These are phyloP conservation scores for Piprites chloris DNA, from an alignment of 2,113 vertebrate species.

Conservation along the genomic window DNA sequence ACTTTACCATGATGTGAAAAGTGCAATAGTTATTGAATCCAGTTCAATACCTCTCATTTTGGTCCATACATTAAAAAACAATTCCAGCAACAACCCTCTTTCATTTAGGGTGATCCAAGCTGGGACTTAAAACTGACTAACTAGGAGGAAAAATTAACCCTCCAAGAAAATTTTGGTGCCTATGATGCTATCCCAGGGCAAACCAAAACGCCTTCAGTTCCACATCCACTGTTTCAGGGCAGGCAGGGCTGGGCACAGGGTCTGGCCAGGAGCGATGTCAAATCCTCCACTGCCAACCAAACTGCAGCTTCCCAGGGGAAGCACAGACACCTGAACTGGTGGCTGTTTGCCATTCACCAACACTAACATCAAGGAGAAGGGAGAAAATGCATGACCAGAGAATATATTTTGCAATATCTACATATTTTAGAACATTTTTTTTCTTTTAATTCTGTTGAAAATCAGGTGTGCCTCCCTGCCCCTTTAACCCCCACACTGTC, in stretches of 20 bases:
- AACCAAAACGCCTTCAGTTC: not conserved
- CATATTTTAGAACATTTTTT: not conserved
- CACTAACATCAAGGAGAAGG: not conserved
- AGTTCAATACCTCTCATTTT: not conserved
- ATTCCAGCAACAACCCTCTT: not conserved
- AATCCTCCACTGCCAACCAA: not conserved
- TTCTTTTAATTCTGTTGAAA: not conserved
- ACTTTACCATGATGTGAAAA: not conserved
- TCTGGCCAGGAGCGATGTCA: rapidly evolving
- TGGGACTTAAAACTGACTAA: not conserved
- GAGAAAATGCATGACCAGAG: not conserved
- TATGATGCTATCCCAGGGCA: not conserved
- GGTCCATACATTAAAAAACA: not conserved
- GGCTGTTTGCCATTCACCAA: not conserved
- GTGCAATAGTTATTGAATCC: not conserved
- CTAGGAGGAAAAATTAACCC: not conserved
- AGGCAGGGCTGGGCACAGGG: not conserved
- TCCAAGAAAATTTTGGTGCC: not conserved
- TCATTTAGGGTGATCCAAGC: not conserved
- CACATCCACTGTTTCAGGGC: not conserved
- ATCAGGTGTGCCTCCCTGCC: rapidly evolving
- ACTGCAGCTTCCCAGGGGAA: not conserved
- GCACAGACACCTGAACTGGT: not conserved
- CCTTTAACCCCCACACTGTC: not conserved
- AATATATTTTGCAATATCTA: not conserved